Conservation (phyloP, 1,140 invertebrate genomes). For the Sycobia sp. region DNA sequence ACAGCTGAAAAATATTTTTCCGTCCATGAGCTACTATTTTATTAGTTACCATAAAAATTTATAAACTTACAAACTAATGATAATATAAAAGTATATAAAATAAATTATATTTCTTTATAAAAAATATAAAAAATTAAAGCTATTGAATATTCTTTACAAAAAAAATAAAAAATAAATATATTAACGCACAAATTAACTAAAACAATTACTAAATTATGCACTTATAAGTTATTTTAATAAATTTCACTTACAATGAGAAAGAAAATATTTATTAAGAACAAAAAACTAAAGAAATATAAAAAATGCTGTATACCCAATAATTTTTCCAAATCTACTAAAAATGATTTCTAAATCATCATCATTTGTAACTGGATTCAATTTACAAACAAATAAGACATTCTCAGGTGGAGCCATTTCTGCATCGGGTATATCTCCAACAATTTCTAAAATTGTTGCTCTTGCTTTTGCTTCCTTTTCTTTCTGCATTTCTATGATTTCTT, state of each 20-base stretch:
- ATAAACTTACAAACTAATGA: no score
- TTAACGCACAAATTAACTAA: background rate
- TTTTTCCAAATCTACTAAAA: constrained; percentile 95
- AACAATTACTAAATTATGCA: background rate
- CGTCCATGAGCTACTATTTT: background rate
- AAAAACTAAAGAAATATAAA: constrained; percentile 35
- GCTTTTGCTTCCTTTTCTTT: constrained; percentile 94
- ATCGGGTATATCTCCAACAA: constrained; percentile 97
- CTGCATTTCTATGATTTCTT: constrained; percentile 87
- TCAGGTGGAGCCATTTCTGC: constrained; percentile 97
- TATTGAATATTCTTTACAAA: no score
- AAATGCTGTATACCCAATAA: constrained; percentile 73
- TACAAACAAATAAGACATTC: constrained; percentile 99
- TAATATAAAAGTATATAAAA: no score
- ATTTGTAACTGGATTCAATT: constrained; percentile 98
- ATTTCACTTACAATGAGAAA: background rate
- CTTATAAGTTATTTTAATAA: background rate
- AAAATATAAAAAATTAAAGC: no score
- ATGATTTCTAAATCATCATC: constrained; percentile 98
- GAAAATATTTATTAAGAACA: constrained; percentile 11
- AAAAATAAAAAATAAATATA: no score
- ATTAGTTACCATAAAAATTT: no score
- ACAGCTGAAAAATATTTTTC: constrained; percentile 68
- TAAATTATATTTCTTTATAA: background rate
- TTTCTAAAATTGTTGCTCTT: constrained; percentile 96